These are phyloP conservation scores for Streblospio benedicti DNA, from an alignment of 1,140 invertebrate species.

Conservation along the genomic window DNA sequence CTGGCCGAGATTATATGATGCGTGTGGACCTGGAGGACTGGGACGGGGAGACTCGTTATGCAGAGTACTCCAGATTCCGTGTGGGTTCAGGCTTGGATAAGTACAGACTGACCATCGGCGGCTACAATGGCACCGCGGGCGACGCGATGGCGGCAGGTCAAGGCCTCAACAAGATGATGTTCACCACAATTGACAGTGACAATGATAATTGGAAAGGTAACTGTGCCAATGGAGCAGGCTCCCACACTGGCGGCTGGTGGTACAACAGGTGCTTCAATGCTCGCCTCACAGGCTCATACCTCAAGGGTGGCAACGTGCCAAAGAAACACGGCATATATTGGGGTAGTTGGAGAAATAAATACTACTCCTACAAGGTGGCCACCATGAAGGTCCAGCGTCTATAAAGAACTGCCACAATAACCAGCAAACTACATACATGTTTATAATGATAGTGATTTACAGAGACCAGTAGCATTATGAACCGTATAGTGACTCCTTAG, in stretches of 20 bases:
- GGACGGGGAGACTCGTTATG: not conserved
- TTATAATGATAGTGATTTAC: too few species aligned
- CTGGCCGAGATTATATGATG: not conserved
- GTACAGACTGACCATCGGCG: not conserved
- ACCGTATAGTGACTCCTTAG: too few species aligned
- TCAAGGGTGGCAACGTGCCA: too few species aligned
- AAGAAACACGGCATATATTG: too few species aligned
- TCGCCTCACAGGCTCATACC: conserved; percentile 36
- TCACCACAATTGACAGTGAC: not conserved
- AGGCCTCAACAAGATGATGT: not conserved
- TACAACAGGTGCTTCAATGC: conserved; percentile 32
- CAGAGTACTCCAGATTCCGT: not conserved
- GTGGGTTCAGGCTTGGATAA: not conserved
- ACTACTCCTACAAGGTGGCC: too few species aligned
- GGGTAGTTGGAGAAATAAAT: too few species aligned
- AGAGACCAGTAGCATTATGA: too few species aligned
- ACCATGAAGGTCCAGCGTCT: too few species aligned
- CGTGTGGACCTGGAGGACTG: not conserved
- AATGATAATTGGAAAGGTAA: not conserved
- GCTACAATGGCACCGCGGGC: not conserved
- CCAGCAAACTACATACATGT: too few species aligned
- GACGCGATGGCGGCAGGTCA: not conserved
- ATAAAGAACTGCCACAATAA: too few species aligned
- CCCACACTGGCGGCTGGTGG: conserved; percentile 27
- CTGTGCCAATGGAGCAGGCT: not conserved